Evolutionary conservation across 1,140 invertebrate species (phyloP).

Genomic region (Caenorhabditis tropicalis): DNA sequence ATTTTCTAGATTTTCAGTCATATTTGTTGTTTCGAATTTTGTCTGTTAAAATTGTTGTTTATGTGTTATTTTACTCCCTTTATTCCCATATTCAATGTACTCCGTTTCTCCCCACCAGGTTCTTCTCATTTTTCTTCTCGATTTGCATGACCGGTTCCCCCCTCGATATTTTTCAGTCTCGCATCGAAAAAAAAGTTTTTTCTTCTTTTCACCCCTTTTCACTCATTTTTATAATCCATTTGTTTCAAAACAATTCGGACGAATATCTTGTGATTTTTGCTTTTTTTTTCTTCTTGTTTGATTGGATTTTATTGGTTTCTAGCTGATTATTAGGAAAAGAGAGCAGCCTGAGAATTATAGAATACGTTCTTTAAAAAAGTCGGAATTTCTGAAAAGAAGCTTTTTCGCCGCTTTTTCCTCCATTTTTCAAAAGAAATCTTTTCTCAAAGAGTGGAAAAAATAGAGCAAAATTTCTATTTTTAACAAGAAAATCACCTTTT

Average conservation of each 20-base stretch:
- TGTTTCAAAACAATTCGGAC: conserved; percentile 16
- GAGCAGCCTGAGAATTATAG: too few relatives aligned
- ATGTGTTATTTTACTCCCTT: too few relatives aligned
- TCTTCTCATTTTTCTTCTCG: neutral
- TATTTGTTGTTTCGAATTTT: neutral
- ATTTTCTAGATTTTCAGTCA: neutral
- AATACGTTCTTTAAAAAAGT: too few relatives aligned
- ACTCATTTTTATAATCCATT: neutral
- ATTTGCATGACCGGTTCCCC: conserved; percentile 34
- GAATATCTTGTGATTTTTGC: neutral
- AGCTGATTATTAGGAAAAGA: neutral
- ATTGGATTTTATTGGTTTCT: neutral
- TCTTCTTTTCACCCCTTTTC: neutral
- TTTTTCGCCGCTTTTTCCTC: too few relatives aligned
- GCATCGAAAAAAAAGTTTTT: neutral
- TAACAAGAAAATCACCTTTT: too few relatives aligned
- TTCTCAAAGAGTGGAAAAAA: too few relatives aligned
- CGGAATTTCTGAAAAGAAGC: too few relatives aligned
- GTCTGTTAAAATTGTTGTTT: neutral
- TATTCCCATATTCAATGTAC: too few relatives aligned
- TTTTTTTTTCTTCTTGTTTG: neutral
- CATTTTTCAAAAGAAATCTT: too few relatives aligned
- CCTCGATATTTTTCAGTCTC: neutral
- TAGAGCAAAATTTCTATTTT: too few relatives aligned
- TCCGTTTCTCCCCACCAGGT: too few relatives aligned